Base-by-base conservation (phyloP, 2,797 vertebrate species). In the Melanotaenia pygmaea region DNA sequence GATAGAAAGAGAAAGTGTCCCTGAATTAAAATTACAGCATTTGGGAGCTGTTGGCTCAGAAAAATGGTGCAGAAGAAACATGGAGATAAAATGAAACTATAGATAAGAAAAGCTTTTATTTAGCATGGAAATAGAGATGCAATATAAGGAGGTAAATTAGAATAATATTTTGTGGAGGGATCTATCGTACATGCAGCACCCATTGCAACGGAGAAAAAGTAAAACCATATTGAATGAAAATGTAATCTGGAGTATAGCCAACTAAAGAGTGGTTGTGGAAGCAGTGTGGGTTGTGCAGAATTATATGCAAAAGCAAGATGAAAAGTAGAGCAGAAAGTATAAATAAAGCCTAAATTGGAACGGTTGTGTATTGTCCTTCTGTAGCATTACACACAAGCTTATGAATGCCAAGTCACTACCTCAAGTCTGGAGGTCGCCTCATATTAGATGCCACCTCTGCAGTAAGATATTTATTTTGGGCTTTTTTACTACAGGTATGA, bases 91-190 rank as follows among this genome's bases (percentile, higher is more conserved):
- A 32, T 45, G 14, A 60, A 53, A 32, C 3, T 37, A 51, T 59
- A 56, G 66, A 63, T 40, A 64, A 66, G 38, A 45, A 38, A n/a
- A 34, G 3, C 40, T 38, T 45, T 38, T 66, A 20, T 54, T 24
- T 35, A 35, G 64, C 10, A 47, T 26, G 34, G 66, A 30, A 70
- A 37, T 3, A 14, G 37, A 70, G 50, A 82, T 62, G 22, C 74
- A 74, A 60, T 69, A 47, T 64, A 56, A 50, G 59, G 75, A 34
- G 47, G 22, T 73, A 30, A 20, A 59, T 75, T 56, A 47, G 64
- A 64, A 38, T 9, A 30, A 40, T 30, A 13, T 70, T 64, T 81
- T 63, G 22, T 54, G n/a, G 64, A 71, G 20, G 26, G 56, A 20
- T 60, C 10, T 35, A 6, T 32, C 30, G 30, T 8, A 63, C 37